Evolutionary conservation across 2,113 vertebrate species (phyloP).

Genomic region (Macrotis lagotis): DNA sequence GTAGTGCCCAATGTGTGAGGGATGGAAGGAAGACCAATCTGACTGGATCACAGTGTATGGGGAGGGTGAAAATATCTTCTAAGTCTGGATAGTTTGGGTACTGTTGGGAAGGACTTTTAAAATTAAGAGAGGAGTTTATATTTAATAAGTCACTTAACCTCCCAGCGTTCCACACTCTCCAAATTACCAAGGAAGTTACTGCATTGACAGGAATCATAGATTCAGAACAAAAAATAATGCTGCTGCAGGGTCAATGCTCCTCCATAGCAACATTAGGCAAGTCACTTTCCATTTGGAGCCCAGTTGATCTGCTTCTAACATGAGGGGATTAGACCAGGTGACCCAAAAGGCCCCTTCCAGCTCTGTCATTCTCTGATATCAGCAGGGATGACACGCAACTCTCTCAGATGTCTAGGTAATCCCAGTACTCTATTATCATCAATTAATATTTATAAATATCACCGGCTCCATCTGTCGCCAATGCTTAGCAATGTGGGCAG

Average conservation of each 20-base stretch:
- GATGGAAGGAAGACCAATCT: not conserved
- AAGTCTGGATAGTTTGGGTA: not conserved
- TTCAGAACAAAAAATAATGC: not conserved
- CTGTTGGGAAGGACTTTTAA: not conserved
- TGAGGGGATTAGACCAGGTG: not conserved
- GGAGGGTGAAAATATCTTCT: not conserved
- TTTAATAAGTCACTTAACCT: not conserved
- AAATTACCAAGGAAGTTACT: not conserved
- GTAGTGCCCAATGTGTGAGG: not conserved
- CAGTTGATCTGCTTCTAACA: not conserved
- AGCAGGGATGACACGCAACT: not conserved
- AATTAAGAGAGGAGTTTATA: not conserved
- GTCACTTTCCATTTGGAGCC: not conserved
- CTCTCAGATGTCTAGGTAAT: not conserved
- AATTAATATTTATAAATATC: slow-evolving; percentile 1
- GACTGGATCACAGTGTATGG: not conserved
- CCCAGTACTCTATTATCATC: not conserved
- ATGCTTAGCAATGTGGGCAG: not conserved
- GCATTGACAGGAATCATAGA: not conserved
- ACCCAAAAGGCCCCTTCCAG: not conserved
- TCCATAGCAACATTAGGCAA: not conserved
- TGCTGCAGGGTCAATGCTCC: not conserved
- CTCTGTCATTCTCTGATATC: slow-evolving; percentile 1
- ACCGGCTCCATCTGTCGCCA: not conserved
- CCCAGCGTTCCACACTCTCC: not conserved